These are phyloP conservation scores for Axea sp. DNA, from an alignment of 2,888 invertebrate genomes.

Conservation along the genomic window DNA sequence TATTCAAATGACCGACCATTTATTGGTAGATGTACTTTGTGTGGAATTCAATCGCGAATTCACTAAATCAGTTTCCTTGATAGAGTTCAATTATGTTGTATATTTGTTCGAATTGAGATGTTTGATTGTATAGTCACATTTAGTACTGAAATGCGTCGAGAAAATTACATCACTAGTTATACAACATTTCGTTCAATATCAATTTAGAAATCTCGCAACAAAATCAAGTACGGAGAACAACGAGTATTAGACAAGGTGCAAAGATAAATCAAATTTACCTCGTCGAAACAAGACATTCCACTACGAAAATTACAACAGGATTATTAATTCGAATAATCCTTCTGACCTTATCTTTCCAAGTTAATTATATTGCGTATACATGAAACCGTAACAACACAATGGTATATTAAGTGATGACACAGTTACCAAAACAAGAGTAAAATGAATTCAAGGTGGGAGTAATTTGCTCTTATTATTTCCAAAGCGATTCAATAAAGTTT, in stretches of 20 bases:
- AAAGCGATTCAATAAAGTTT: neutral
- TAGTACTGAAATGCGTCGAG: conserved; percentile 1
- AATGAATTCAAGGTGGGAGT: no score
- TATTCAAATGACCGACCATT: neutral
- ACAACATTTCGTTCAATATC: conserved; percentile 24
- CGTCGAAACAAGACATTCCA: conserved; percentile 53
- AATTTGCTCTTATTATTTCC: neutral
- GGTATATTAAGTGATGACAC: conserved; percentile 28
- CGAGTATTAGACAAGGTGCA: conserved; percentile 52
- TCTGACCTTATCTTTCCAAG: conserved; percentile 35
- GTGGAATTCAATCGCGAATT: no score
- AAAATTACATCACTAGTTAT: conserved; percentile 3
- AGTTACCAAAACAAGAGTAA: no score
- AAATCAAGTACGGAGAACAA: conserved; percentile 35
- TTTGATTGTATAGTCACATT: conserved; percentile 8
- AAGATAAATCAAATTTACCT: conserved; percentile 46
- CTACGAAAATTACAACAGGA: conserved; percentile 5
- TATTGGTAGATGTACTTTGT: no score
- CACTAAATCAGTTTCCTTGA: no score
- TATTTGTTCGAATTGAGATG: neutral
- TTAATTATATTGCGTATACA: conserved; percentile 34
- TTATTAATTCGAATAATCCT: conserved; percentile 11
- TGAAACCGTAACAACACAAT: conserved; percentile 11
- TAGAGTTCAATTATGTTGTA: no score
- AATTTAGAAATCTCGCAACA: conserved; percentile 15